Evolutionary conservation across 2,888 invertebrate species (phyloP), one percentile per base, ranked within the genome.

Genomic region (Tuberolachnus salignus): DNA sequence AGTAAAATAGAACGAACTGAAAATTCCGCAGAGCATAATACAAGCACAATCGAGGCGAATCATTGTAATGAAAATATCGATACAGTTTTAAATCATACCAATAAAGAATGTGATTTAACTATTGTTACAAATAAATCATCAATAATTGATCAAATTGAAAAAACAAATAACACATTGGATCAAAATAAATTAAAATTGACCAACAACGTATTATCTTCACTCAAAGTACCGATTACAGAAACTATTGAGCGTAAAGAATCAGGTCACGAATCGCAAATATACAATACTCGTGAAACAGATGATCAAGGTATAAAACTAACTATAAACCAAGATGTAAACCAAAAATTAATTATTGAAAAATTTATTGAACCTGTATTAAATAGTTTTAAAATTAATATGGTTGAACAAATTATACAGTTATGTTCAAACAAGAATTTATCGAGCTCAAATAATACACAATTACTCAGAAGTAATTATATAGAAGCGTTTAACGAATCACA

Each of bases 311-410:
- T 42, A 8, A 14, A 3, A 49, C 1, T 10, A n/a, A 4, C 26
- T n/a, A n/a, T 13, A 1, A 14, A 16, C 16, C n/a, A 13, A n/a
- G 13, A 23, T 51, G 19, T 14, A 42, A 23, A 53, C n/a, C 11
- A 64, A 42, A 73, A 73, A 42, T 16, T 53, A 42, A 23, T 19
- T 9, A 57, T 75, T 6, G 75, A 66, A 75, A 55, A 66, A 21
- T 55, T 14, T 8, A 66, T 75, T 34, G 66, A 75, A 66, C 66
- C 66, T 1, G 2, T 46, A 19, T 19, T 66, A 19, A 44, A 34
- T 11, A 46, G 14, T 75, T 75, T 75, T 26, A 75, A 66, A 57
- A 66, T 57, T 19, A 46, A 55, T 19, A 66, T 75, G 4, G 19
- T 75, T 8, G 55, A 66, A 57, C 55, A 8, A 26, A 66, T 66